These are phyloP conservation scores for Mesoligia furuncula DNA, from an alignment of 2,888 invertebrate genomes.

Conservation along the genomic window DNA sequence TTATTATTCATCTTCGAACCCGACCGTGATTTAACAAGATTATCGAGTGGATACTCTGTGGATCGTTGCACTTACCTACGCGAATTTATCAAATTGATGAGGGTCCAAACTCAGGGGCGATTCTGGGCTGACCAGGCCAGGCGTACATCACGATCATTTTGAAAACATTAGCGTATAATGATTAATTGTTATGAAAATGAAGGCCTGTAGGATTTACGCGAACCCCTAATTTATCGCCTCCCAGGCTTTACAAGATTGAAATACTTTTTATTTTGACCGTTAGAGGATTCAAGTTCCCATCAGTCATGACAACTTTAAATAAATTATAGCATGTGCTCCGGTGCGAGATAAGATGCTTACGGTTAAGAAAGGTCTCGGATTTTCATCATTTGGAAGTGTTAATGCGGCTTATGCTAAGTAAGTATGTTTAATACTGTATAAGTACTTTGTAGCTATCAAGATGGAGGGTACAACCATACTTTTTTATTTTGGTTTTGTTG, in stretches of 20 bases:
- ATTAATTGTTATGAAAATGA: slow-evolving; percentile 74
- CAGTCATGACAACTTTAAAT: slow-evolving; percentile 56
- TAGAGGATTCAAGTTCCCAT: slow-evolving; percentile 38
- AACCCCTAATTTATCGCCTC: slow-evolving; percentile 59
- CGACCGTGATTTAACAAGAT: slow-evolving; percentile 66
- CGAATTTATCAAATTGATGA: slow-evolving; percentile 76
- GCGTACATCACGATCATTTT: slow-evolving; percentile 62
- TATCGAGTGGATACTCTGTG: slow-evolving; percentile 58
- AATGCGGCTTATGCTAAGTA: slow-evolving; percentile 53
- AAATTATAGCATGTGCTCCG: slow-evolving; percentile 45
- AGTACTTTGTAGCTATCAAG: slow-evolving; percentile 12
- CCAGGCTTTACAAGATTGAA: slow-evolving; percentile 52
- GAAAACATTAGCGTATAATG: slow-evolving; percentile 69
- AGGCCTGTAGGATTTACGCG: slow-evolving; percentile 49
- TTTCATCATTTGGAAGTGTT: slow-evolving; percentile 43
- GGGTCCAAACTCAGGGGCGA: slow-evolving; percentile 64
- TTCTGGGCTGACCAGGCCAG: slow-evolving; percentile 48
- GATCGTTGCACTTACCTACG: slow-evolving; percentile 63
- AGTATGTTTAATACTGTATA: slow-evolving; percentile 31
- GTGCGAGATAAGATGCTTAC: slow-evolving; percentile 54
- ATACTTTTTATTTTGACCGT: slow-evolving; percentile 55
- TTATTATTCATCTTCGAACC: slow-evolving; percentile 59
- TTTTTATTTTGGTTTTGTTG: background rate
- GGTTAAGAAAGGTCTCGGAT: slow-evolving; percentile 40
- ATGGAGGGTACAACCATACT: background rate